Percentiles rank a stretch among this genome's conserved stretches.
Evolutionary conservation across 2,797 vertebrate genomes (phyloP).

Genomic region (Columba guinea): DNA sequence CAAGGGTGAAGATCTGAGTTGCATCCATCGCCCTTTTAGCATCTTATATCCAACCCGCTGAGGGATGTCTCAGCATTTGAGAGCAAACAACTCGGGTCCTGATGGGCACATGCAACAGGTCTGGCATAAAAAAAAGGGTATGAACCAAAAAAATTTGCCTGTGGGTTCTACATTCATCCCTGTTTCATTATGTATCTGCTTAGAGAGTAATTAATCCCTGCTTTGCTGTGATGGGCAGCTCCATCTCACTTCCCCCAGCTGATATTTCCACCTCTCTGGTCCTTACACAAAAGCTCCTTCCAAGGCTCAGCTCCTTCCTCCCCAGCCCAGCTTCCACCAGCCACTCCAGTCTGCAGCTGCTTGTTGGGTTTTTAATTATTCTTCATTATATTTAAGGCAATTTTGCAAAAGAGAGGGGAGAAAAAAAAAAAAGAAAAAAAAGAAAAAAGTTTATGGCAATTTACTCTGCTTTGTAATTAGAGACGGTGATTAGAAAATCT

Average conservation of each 20-base stretch:
- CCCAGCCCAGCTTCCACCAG: background rate
- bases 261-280: background rate
- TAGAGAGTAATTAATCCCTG: background rate
- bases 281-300: background rate
- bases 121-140: background rate
- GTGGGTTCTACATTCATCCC: background rate
- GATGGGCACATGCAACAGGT: background rate
- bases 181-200: fast-evolving
- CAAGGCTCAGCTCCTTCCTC: background rate
- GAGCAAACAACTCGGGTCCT: background rate
- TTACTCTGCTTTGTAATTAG: slow-evolving; percentile 71
- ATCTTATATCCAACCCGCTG: background rate
- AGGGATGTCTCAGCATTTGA: background rate
- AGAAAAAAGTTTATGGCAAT: slow-evolving; percentile 57
- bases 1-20: background rate
- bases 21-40: background rate
- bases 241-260: background rate
- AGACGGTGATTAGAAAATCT: slow-evolving; percentile 68
- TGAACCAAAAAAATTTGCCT: background rate
- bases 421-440: background rate
- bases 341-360: slow-evolving; percentile 56
- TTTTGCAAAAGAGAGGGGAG: background rate
- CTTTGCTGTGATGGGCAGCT: background rate
- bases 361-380: slow-evolving; percentile 59
- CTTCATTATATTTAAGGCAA: slow-evolving; percentile 59